Evolutionary conservation across 2,113 vertebrate genomes (phyloP).

Genomic region (Myiagra hebetior): DNA sequence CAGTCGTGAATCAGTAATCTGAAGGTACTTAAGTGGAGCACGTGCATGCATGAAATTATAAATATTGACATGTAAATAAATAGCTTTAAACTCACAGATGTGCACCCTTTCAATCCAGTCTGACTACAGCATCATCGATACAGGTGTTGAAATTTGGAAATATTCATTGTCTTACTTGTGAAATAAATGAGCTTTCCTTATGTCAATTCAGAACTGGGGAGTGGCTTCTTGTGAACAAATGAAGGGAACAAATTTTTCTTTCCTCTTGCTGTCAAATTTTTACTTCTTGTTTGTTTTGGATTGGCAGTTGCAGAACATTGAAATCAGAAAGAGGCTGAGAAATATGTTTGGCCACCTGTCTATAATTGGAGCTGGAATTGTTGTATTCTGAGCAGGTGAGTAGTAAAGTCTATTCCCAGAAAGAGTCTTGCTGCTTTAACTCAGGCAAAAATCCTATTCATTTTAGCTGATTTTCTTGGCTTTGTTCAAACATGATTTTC

Average conservation of each 20-base stretch:
- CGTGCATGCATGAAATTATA: neutral
- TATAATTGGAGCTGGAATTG: conserved; percentile 77
- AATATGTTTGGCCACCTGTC: conserved; percentile 71
- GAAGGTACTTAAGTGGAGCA: neutral
- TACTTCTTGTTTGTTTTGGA: neutral
- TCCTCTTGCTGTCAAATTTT: neutral
- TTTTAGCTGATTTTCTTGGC: neutral
- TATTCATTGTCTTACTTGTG: neutral
- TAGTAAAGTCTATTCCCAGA: neutral
- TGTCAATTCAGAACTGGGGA: neutral
- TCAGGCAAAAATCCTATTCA: neutral
- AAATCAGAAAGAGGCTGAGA: conserved; percentile 68
- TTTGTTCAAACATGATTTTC: neutral
- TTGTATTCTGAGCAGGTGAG: conserved; percentile 81
- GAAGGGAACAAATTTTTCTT: neutral
- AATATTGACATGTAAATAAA: neutral
- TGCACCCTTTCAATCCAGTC: neutral
- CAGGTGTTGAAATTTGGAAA: neutral
- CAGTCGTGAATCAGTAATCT: neutral
- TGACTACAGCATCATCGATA: neutral
- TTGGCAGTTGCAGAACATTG: conserved; percentile 77
- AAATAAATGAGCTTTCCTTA: neutral
- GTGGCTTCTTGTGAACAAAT: neutral
- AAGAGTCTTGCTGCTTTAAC: neutral
- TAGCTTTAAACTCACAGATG: neutral